A percentile compares a stretch with the other conserved stretches of the same genome.
phyloP scores from a whole-genome alignment of 1,140 invertebrate species.

The Drosophila hydei region DNA sequence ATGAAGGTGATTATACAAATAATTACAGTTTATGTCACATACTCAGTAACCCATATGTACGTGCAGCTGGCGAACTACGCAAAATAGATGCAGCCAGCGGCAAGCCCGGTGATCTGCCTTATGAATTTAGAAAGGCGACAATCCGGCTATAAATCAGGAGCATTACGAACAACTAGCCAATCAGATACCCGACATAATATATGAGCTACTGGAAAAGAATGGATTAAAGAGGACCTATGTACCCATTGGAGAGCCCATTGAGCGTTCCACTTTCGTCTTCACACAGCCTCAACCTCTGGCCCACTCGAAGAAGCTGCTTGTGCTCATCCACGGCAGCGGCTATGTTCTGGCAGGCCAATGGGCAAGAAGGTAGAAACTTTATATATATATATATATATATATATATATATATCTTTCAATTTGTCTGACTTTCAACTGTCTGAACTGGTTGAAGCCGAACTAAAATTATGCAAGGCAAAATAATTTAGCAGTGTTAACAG shows the following conservation, averaged over 20 bases:
- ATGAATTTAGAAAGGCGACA: conserved; percentile 86
- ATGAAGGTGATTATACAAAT: conserved; percentile 43
- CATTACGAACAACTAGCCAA: conserved; percentile 90
- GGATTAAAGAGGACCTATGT: conserved; percentile 86
- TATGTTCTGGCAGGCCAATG: conserved; percentile 92
- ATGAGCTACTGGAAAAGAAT: conserved; percentile 87
- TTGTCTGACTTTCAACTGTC: no score
- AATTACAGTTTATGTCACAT: neutral
- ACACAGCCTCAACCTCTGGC: conserved; percentile 86
- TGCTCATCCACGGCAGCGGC: conserved; percentile 91
- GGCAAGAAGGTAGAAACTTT: conserved; percentile 85
- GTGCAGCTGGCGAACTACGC: conserved; percentile 86
- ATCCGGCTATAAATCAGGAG: conserved; percentile 87
- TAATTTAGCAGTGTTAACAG: no score
- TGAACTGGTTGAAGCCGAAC: no score
- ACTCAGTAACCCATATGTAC: neutral
- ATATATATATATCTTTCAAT: neutral
- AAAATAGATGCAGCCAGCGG: conserved; percentile 85
- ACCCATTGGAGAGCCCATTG: conserved; percentile 85
- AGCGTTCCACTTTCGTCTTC: conserved; percentile 87
- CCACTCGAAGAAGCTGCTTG: conserved; percentile 87
- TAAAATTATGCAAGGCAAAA: no score
- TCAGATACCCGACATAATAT: conserved; percentile 88
- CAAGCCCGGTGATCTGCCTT: conserved; percentile 85
- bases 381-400: no score